Percentiles rank a stretch among this genome's conserved stretches.
phyloP scores from a whole-genome alignment of 1,140 invertebrate species.

The Drosophila athabasca region DNA sequence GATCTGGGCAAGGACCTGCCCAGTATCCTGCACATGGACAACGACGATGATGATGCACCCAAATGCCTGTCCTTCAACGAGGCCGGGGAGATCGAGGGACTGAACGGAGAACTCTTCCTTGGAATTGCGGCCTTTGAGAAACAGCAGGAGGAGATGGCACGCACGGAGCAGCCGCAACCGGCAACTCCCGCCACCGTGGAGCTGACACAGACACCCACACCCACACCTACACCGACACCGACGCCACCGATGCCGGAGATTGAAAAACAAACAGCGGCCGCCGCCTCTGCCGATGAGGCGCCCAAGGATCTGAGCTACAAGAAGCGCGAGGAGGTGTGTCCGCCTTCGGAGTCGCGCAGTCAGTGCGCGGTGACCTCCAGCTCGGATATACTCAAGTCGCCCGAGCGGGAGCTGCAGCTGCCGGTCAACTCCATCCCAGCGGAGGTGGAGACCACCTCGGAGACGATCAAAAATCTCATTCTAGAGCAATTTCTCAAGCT shows the following conservation, averaged over 20 bases:
- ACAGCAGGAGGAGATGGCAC: conserved; percentile 47
- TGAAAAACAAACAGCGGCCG: conserved; percentile 19
- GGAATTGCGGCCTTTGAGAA: conserved; percentile 75
- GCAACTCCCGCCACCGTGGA: conserved; percentile 56
- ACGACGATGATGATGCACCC: conserved; percentile 84
- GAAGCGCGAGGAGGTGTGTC: conserved; percentile 82
- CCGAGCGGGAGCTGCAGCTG: conserved; percentile 54
- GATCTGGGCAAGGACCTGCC: conserved; percentile 84
- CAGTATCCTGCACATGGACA: conserved; percentile 78
- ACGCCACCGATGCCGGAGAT: conserved; percentile 20
- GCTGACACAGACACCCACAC: conserved; percentile 46
- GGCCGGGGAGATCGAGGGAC: conserved; percentile 80
- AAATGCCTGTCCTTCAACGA: conserved; percentile 83
- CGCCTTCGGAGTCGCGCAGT: conserved; percentile 77
- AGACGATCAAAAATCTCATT: conserved; percentile 80
- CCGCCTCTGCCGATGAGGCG: conserved; percentile 83
- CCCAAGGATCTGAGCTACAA: conserved; percentile 86
- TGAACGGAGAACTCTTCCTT: conserved; percentile 78
- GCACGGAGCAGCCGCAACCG: conserved; percentile 25
- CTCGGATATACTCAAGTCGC: conserved; percentile 66
- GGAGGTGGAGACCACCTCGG: conserved; percentile 74
- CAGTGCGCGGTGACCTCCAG: conserved; percentile 81
- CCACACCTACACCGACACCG: conserved; percentile 25
- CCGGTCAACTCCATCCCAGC: conserved; percentile 68
- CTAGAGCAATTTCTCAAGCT: conserved; percentile 80